Conservation (phyloP, 2,797 vertebrate species). For the Peromyscus melanophrys region DNA sequence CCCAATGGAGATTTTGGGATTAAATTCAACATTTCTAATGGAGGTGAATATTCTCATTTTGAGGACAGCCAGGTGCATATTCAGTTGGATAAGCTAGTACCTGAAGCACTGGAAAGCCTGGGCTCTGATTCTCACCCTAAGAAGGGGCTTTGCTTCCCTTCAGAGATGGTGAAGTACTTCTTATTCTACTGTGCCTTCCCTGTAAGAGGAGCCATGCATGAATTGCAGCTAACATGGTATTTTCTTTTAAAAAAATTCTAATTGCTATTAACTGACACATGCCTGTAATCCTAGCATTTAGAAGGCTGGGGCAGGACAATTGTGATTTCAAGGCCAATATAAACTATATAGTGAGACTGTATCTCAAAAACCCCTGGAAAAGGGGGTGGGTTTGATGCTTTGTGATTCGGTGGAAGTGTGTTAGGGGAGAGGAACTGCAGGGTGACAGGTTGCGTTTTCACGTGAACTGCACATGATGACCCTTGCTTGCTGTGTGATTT, state of each 20-base stretch:
- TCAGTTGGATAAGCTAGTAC: background rate
- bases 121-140: background rate
- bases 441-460: background rate
- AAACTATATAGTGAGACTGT: too few relatives aligned
- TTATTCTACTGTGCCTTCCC: background rate
- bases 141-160: background rate
- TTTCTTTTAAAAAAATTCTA: conserved; percentile 23
- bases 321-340: background rate
- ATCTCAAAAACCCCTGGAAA: background rate
- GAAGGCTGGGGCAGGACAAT: background rate
- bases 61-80: background rate
- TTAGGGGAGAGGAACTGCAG: background rate
- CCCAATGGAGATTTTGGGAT: conserved; percentile 98
- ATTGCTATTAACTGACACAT: background rate
- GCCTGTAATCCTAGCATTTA: background rate
- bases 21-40: conserved; percentile 97
- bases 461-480: background rate
- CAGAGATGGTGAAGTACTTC: background rate
- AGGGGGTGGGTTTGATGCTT: background rate
- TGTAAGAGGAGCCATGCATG: background rate
- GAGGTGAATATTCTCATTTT: conserved; percentile 90
- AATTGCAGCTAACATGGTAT: background rate
- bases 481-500: background rate
- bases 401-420: background rate
- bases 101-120: background rate